Evolutionary conservation across 2,113 vertebrate species (phyloP), one percentile per base, ranked within the genome.

Genomic region (Pao palembangensis): DNA sequence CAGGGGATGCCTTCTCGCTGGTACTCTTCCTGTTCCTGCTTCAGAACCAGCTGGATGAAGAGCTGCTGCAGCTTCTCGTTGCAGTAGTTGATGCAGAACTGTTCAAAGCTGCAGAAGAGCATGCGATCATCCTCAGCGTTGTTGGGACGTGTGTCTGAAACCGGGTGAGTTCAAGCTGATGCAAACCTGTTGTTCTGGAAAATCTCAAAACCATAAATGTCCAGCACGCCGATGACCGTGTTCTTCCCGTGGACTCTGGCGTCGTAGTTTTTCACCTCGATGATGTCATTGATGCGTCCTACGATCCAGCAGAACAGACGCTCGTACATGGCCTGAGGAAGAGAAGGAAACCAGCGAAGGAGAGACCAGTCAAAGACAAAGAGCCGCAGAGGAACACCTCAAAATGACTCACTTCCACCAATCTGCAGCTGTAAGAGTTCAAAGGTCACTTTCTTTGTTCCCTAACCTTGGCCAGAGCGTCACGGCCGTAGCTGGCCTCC

Each of bases 51-150:
- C 88, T 99, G 96, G 64, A 99, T 99, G 65, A 99, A 99, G 14
- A 98, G 94, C 84, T 99, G 97, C 86, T 99, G 97, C 21, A 99
- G 89, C 67, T 98, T 99, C 67, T 99, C 96, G 0, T 99, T 99
- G 78, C 97, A 99, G 89, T 99, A 99, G 88, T 98, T 99, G 79
- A 99, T 99, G 83, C 97, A 98, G 87, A 99, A 99, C 54, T 99
- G 97, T 69, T 99, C 97, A 82, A 99, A 98, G 84, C 97, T 99
- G 60, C 28, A 31, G 28, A 2, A 58, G 6, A 54, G 18, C 28
- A 2, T 15, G 15, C 0, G 13, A 8, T 4, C 23, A 17, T 11
- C 21, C 8, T 31, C 8, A 38, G 10, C 8, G 10, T 2, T 12
- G 34, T 10, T 38, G 11, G 11, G 3, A 38, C 8, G 34, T 38